Conservation (phyloP, 2,113 vertebrate genomes). For the Pontoporia blainvillei region DNA sequence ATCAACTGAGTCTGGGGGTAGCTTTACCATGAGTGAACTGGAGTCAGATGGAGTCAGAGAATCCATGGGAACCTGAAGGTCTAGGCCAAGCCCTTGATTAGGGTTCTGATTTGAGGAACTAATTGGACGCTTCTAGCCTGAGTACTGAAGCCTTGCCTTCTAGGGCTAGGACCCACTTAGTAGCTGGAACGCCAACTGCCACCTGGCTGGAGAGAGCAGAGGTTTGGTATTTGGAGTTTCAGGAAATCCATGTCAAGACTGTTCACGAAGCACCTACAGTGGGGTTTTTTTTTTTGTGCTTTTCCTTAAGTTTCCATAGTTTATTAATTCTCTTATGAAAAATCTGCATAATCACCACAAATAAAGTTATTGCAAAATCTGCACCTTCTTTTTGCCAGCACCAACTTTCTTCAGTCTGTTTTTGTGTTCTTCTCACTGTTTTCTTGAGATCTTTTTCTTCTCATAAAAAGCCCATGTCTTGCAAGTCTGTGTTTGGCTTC, state of each 20-base stretch:
- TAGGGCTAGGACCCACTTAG: background rate
- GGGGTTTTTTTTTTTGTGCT: background rate
- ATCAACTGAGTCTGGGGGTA: background rate
- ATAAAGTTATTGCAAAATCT: background rate
- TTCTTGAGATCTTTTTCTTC: conserved; percentile 92
- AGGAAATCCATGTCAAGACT: background rate
- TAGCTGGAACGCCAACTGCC: background rate
- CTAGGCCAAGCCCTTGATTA: background rate
- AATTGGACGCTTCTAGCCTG: background rate
- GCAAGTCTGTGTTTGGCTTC: conserved; percentile 91
- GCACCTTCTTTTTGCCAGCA: conserved; percentile 85
- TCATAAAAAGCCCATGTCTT: conserved; percentile 90
- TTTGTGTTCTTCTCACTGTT: conserved; percentile 92
- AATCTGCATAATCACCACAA: conserved; percentile 22
- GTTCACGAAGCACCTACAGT: background rate
- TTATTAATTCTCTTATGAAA: conserved; percentile 65
- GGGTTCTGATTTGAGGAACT: background rate
- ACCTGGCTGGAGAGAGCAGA: background rate
- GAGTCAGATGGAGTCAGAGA: background rate
- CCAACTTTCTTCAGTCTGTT: conserved; percentile 96
- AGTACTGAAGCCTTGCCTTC: background rate
- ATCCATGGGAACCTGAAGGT: background rate
- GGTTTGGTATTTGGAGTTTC: background rate
- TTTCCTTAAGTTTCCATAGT: conserved; percentile 37
- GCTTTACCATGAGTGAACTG: background rate